phyloP scores from a whole-genome alignment of 2,888 invertebrate genomes.

The Aelia acuminata region DNA sequence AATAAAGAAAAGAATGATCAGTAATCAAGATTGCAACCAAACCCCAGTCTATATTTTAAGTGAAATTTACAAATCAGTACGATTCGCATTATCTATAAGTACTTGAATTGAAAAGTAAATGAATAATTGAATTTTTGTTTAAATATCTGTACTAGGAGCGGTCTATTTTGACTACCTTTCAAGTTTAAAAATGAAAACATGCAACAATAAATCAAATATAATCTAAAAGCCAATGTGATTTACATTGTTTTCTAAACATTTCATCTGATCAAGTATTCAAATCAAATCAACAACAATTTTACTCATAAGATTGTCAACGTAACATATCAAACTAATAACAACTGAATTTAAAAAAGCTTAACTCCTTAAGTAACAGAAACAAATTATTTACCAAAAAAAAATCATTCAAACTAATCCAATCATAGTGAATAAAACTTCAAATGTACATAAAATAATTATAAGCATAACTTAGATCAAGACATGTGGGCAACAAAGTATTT shows the following conservation, averaged over 20 bases:
- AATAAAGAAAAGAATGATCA: not conserved
- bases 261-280: not conserved
- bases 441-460: not conserved
- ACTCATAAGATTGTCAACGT: not conserved
- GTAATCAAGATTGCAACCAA: not conserved
- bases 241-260: conserved; percentile 6
- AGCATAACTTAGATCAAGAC: not conserved
- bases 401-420: not conserved
- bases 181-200: not conserved
- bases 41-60: not conserved
- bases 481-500: not conserved
- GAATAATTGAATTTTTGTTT: not conserved
- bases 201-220: not conserved
- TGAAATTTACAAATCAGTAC: not conserved
- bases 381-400: not conserved
- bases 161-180: not conserved
- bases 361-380: not conserved
- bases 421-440: not conserved
- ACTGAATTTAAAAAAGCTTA: not conserved
- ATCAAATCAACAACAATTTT: not conserved
- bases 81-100: not conserved
- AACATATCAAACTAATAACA: not conserved
- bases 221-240: not conserved
- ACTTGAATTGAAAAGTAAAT: not conserved
- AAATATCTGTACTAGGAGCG: not conserved